phyloP scores from a whole-genome alignment of 30 jellyfish, hydroid and myxozoan species.

The Sanderia malayensis region DNA sequence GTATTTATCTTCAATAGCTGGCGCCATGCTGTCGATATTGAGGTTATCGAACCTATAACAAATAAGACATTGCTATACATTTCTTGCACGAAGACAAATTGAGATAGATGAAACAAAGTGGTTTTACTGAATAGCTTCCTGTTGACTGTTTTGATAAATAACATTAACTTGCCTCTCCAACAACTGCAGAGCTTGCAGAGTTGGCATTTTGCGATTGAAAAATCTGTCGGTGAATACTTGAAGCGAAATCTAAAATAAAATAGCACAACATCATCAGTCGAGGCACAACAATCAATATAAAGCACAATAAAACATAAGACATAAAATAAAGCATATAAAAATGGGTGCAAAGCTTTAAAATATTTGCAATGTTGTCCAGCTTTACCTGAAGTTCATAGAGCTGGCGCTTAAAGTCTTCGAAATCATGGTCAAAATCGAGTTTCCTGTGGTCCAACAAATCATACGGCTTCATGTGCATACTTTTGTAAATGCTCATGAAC shows the following conservation, averaged over 20 bases:
- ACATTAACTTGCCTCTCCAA: constrained; percentile 68
- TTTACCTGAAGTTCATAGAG: constrained; percentile 86
- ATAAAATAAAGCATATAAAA: too few species aligned
- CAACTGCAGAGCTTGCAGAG: constrained; percentile 75
- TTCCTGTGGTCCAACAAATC: constrained; percentile 87
- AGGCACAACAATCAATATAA: too few species aligned
- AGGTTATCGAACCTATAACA: constrained; percentile 76
- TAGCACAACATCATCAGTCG: too few species aligned
- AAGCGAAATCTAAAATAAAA: constrained; percentile 57
- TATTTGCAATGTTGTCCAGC: too few species aligned
- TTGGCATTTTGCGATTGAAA: constrained; percentile 69
- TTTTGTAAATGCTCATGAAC: constrained; percentile 70
- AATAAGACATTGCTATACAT: too few species aligned
- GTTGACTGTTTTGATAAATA: too few species aligned
- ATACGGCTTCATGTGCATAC: constrained; percentile 88
- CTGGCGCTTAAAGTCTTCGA: constrained; percentile 75
- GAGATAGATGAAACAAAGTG: too few species aligned
- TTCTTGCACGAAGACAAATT: too few species aligned
- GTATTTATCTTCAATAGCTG: constrained; percentile 79
- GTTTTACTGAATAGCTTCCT: too few species aligned
- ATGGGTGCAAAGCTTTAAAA: too few species aligned
- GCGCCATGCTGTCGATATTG: constrained; percentile 65
- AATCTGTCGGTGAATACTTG: constrained; percentile 70
- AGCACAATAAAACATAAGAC: too few species aligned
- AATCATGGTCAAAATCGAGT: constrained; percentile 88